Evolutionary conservation across 2,113 vertebrate species (phyloP), one percentile per base, ranked within the genome.

Genomic region (Boulengerochromis microlepis): DNA sequence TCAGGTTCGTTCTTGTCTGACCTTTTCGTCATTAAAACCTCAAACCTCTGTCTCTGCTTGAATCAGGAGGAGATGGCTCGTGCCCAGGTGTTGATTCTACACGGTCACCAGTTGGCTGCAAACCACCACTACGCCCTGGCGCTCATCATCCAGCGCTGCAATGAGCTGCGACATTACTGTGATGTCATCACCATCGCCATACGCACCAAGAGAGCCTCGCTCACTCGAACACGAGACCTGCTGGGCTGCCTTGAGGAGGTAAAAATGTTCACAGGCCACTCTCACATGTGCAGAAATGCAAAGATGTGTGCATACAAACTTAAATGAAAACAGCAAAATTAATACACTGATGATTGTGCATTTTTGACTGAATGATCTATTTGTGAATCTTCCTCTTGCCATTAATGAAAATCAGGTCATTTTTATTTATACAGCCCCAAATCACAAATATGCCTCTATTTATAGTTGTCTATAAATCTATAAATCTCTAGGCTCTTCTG

Each of bases 81-180:
- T 61, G 97, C 97, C n/a, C 98, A 97, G 80, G 93, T 98, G 83
- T 90, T 98, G 87, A 97, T 98, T 24, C 95, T 99, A 9, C 98
- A 98, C 0, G 98, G 98, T 12, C 98, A 99, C 94, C 97, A 97
- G 95, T 94, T 99, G 38, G 97, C 98, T 3, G 96, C 98, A 31
- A 98, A 96, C 92, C 98, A 99, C 87, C 99, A 99, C 96, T 99
- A 99, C 0, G 99, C 98, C 1, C 95, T 98, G 80, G 98, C 98
- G 33, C 96, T 99, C 76, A 99, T 99, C 90, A 96, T 98, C 86
- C 98, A 99, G 96, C 97, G 98, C 83, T 99, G 99, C 94, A 99
- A 98, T 0, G 98, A 99, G 92, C 95, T 99, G 47, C 96, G 98
- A 8, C 97, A 99, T 91, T 97, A 94, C 82, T 98, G 97, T 2